A percentile compares a stretch with the other conserved stretches of the same genome.
These are phyloP conservation scores for Nestor notabilis DNA, from an alignment of 2,113 vertebrate species.

Conservation along the genomic window DNA sequence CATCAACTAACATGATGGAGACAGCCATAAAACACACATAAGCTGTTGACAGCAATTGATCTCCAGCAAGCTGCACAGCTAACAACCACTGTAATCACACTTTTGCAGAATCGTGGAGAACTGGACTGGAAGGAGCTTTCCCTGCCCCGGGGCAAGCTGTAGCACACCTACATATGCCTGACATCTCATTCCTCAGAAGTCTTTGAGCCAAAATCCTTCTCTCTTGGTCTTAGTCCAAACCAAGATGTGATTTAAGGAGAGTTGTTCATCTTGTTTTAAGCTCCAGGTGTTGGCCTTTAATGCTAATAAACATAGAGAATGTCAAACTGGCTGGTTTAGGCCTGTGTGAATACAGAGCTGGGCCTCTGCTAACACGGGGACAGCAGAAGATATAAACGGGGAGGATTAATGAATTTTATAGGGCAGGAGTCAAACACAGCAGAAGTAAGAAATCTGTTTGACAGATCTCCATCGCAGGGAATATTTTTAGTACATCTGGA, in stretches of 20 bases:
- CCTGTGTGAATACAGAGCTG: not conserved
- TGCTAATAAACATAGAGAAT: not conserved
- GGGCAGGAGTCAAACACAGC: not conserved
- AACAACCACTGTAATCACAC: not conserved
- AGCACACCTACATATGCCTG: not conserved
- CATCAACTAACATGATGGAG: not conserved
- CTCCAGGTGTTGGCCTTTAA: not conserved
- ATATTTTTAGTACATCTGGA: not conserved
- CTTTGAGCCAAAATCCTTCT: not conserved
- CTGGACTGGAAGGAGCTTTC: not conserved
- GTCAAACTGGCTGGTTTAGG: not conserved
- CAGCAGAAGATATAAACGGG: not conserved
- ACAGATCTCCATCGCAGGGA: not conserved
- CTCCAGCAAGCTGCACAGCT: not conserved
- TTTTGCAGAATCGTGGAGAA: not conserved
- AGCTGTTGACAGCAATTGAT: not conserved
- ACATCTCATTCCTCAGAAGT: not conserved
- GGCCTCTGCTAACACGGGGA: accelerated
- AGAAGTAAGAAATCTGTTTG: not conserved
- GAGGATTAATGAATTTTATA: not conserved
- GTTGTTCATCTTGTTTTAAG: not conserved
- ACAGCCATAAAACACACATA: not conserved
- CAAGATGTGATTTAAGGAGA: not conserved
- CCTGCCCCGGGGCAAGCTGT: not conserved
- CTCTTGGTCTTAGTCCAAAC: not conserved